Evolutionary conservation across 2,113 vertebrate species (phyloP).

Genomic region (Albula goreensis): DNA sequence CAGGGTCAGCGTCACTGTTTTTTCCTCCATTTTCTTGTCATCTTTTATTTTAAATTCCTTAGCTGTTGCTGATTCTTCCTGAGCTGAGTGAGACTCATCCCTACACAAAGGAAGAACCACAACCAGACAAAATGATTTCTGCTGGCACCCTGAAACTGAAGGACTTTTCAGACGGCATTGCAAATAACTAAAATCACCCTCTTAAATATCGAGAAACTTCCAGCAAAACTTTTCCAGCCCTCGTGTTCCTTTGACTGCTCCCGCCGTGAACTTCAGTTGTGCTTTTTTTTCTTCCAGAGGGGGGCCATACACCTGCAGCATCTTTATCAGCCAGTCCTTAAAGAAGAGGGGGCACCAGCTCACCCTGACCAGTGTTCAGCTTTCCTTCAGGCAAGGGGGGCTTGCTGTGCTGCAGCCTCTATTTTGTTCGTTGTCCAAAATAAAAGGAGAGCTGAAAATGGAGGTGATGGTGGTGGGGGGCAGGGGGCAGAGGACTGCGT

Average conservation of each 20-base stretch:
- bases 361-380: too few species aligned
- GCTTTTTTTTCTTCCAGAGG: too few species aligned
- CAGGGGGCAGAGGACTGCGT: too few species aligned
- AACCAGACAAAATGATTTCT: not conserved
- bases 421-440: too few species aligned
- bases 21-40: not conserved
- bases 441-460: too few species aligned
- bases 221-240: constrained; percentile 8
- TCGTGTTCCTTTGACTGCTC: not conserved
- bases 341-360: too few species aligned
- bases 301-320: too few species aligned
- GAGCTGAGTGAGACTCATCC: not conserved
- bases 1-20: constrained; percentile 14
- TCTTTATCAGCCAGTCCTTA: too few species aligned
- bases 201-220: not conserved
- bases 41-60: not conserved
- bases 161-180: not conserved
- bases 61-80: not conserved
- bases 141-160: not conserved
- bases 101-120: not conserved
- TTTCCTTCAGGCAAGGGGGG: too few species aligned
- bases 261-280: not conserved
- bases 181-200: not conserved
- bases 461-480: too few species aligned
- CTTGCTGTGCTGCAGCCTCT: too few species aligned